Evolutionary conservation across 2,113 vertebrate genomes (phyloP).

Genomic region (Sorex araneus): DNA sequence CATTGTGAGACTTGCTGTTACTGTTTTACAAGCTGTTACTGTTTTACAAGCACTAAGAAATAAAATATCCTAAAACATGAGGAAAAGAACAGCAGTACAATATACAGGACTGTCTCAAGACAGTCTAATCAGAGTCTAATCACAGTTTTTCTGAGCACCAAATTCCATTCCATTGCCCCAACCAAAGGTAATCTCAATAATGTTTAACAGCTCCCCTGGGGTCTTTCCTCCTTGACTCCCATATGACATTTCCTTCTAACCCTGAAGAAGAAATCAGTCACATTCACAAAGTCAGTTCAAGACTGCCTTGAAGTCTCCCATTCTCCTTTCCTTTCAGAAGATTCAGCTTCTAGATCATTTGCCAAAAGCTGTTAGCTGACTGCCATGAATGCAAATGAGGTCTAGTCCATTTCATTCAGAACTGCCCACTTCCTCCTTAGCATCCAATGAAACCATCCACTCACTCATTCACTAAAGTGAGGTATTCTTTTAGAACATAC

Average conservation of each 20-base stretch:
- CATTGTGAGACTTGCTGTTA: too few species aligned
- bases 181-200: neutral
- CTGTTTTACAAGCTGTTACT: too few species aligned
- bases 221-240: neutral
- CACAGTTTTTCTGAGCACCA: neutral
- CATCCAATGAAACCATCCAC: neutral
- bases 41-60: slow-evolving; percentile 17
- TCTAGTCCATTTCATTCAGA: neutral
- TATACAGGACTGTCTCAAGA: neutral
- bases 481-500: too few species aligned
- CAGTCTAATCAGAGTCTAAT: neutral
- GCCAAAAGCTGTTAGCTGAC: neutral
- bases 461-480: too few species aligned
- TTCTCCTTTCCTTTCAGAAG: slow-evolving; percentile 1
- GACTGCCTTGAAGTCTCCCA: neutral
- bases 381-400: neutral
- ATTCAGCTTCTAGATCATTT: neutral
- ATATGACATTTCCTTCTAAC: neutral
- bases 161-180: neutral
- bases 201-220: neutral
- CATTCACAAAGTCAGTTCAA: neutral
- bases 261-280: neutral
- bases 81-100: slow-evolving; percentile 18
- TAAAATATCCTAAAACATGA: slow-evolving; percentile 29
- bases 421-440: neutral